Evolutionary conservation across 2,113 vertebrate species (phyloP), one percentile per base, ranked within the genome.

Genomic region (Mugil cephalus): DNA sequence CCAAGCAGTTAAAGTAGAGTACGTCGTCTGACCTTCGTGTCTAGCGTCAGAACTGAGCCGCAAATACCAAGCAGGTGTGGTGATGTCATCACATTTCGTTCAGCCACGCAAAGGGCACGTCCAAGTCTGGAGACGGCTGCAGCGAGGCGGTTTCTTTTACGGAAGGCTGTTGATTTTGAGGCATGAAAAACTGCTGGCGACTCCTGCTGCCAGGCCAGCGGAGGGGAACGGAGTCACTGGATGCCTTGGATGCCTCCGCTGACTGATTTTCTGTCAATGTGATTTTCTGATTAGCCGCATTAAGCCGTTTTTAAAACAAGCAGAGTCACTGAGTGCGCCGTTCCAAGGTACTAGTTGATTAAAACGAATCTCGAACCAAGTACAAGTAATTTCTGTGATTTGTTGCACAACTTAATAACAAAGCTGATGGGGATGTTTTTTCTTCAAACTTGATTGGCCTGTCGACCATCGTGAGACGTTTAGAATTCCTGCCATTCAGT

Each of bases 31-130:
- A 87, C 82, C 73, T 83, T 82, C 80, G 55, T 70, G 71, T 83
- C 62, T 38, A 34, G 74, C 69, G 69, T 78, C 63, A 67, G 73
- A 59, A 71, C 73, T 8, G 51, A 77, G 47, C 80, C 15, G 45
- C 82, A 91, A 91, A 91, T 86, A 86, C 77, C 83, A 66, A 82
- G 83, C 88, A 90, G 89, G 89, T 89, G 89, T 80, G 83, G 78
- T 84, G 87, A 90, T 81, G 88, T 90, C 85, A 85, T 84, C 68
- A 51, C 68, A 70, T 81, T 68, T 76, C 59, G 14, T 76, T 82
- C 81, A 65, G 60, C 53, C 62, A 19, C 19, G 56, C 36, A 63
- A 51, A 75, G 72, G 75, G 46, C 69, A 58, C 53, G 9, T 46
- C 69, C 17, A 21, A 50, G 40, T 71, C n/a, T 40, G 55, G 64